Percentiles rank a stretch among this genome's conserved stretches.
These are phyloP conservation scores for Cyrtonyx montezumae DNA, from an alignment of 2,113 vertebrate genomes.

Conservation along the genomic window DNA sequence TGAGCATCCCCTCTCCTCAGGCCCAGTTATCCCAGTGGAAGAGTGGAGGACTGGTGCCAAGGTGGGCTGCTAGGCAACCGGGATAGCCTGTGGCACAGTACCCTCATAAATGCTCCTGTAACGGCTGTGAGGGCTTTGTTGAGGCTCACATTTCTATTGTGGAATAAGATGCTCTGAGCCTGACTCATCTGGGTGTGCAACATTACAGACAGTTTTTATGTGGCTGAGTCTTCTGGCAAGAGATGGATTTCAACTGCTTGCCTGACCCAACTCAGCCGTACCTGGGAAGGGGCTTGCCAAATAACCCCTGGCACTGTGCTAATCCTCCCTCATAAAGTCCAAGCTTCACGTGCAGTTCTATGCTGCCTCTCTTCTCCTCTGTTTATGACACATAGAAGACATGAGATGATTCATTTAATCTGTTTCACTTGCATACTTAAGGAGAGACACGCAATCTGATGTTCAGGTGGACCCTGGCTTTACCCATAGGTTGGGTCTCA, in stretches of 20 bases:
- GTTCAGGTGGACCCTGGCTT: background rate
- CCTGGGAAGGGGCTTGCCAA: background rate
- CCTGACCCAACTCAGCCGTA: background rate
- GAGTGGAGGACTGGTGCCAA: background rate
- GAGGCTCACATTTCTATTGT: background rate
- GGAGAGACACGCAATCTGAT: background rate
- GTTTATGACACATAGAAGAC: background rate
- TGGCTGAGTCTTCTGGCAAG: background rate
- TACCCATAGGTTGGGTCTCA: background rate
- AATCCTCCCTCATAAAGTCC: background rate
- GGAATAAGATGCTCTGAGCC: constrained; percentile 16
- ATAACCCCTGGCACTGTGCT: background rate
- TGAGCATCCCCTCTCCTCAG: background rate
- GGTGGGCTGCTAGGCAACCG: background rate
- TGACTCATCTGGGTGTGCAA: constrained; percentile 52
- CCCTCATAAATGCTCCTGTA: background rate
- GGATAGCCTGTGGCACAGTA: background rate
- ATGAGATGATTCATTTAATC: background rate
- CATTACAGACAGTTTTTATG: background rate
- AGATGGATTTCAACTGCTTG: background rate
- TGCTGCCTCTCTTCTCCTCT: background rate
- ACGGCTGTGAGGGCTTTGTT: background rate
- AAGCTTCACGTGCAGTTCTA: background rate
- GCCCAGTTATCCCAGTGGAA: background rate
- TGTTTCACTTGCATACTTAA: background rate